Percentiles rank a stretch among this genome's conserved stretches.
These are phyloP conservation scores for Actinostola sp. DNA, from an alignment of 92 coral and sea anemone genomes.

Conservation along the genomic window DNA sequence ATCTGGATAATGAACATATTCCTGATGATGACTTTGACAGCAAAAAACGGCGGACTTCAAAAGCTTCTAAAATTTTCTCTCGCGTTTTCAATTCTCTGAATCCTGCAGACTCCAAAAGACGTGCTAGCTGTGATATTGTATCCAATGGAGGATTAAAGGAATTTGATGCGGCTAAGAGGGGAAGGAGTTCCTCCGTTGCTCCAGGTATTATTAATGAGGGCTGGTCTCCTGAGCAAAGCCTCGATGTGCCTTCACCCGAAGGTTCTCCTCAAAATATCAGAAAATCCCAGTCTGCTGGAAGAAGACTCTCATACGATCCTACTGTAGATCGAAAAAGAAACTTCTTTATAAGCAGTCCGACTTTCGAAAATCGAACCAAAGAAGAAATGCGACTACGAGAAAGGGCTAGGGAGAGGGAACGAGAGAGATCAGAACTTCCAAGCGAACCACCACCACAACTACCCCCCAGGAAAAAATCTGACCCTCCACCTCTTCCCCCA, in stretches of 20 bases:
- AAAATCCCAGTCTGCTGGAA: conserved; percentile 11
- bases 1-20: conserved; percentile 12
- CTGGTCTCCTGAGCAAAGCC: conserved; percentile 47
- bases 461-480: conserved; percentile 84
- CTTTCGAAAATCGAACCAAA: conserved; percentile 13
- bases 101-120: conserved; percentile 39
- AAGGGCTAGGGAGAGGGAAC: conserved; percentile 24
- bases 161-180: conserved; percentile 3
- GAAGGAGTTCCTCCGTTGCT: conserved; percentile 11
- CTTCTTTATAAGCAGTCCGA: conserved; percentile 22
- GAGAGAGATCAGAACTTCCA: conserved; percentile 38
- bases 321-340: conserved; percentile 8
- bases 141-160: conserved; percentile 1
- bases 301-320: conserved; percentile 45
- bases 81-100: conserved; percentile 46
- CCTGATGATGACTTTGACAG: conserved; percentile 27
- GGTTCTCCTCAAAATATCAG: conserved; percentile 46
- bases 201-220: conserved; percentile 44
- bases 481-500: conserved; percentile 90
- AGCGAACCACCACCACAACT: conserved; percentile 71
- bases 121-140: conserved; percentile 50
- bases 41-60: conserved; percentile 55
- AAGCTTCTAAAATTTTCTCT: conserved; percentile 55
- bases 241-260: conserved; percentile 52
- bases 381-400: conserved; percentile 17